Evolutionary conservation across 2,888 invertebrate species (phyloP).

Genomic region (Penaeus monodon): DNA sequence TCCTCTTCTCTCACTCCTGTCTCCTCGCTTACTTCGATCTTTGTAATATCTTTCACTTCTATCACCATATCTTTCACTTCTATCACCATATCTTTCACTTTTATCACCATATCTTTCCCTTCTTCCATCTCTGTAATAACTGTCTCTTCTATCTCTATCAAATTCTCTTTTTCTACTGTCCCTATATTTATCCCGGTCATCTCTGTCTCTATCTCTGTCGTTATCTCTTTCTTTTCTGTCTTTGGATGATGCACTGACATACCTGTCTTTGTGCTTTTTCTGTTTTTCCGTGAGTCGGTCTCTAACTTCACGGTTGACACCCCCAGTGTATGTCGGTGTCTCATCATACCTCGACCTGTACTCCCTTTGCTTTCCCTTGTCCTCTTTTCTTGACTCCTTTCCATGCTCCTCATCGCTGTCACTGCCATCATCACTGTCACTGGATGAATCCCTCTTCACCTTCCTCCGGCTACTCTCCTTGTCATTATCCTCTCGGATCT

Average conservation of each 20-base stretch:
- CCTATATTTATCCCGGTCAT: conserved; percentile 69
- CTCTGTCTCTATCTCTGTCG: conserved; percentile 70
- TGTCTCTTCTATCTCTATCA: conserved; percentile 69
- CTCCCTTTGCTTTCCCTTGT: conserved; percentile 72
- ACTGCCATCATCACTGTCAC: conserved; percentile 35
- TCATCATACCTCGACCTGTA: conserved; percentile 86
- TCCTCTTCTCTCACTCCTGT: conserved; percentile 58
- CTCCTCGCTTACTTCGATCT: conserved; percentile 65
- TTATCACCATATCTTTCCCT: conserved; percentile 67
- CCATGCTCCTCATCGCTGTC: conserved; percentile 39
- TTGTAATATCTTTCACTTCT: conserved; percentile 67
- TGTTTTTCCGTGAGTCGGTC: conserved; percentile 80
- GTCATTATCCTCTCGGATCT: conserved; percentile 60
- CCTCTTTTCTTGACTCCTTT: conserved; percentile 14
- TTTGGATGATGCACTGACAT: conserved; percentile 59
- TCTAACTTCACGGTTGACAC: conserved; percentile 82
- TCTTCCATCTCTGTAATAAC: conserved; percentile 66
- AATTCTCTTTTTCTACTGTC: conserved; percentile 70
- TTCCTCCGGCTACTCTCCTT: conserved; percentile 29
- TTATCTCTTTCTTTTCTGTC: conserved; percentile 74
- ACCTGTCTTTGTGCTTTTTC: conserved; percentile 55
- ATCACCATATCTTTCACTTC: conserved; percentile 67
- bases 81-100: conserved; percentile 52
- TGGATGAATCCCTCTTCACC: conserved; percentile 4
- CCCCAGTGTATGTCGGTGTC: conserved; percentile 94